These are phyloP conservation scores for Cataglyphis albicans DNA, from an alignment of 2,888 invertebrate species.

Conservation along the genomic window DNA sequence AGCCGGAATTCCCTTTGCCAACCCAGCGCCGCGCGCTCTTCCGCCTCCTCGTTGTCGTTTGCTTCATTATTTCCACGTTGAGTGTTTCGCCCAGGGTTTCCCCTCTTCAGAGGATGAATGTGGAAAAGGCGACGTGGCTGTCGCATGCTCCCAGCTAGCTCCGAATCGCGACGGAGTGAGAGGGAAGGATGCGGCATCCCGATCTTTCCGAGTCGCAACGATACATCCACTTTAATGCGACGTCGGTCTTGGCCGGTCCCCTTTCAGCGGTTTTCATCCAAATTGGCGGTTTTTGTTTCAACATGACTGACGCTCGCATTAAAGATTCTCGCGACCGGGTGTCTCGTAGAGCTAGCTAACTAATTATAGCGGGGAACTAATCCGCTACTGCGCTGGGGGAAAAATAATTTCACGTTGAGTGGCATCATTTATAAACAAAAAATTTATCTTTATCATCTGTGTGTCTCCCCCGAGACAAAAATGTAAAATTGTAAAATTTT, in stretches of 20 bases:
- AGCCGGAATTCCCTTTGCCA: slow-evolving; percentile 52
- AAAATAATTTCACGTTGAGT: slow-evolving; percentile 35
- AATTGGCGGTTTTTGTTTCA: slow-evolving; percentile 75
- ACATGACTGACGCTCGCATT: slow-evolving; percentile 62
- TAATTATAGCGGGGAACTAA: slow-evolving; percentile 64
- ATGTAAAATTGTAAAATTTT: not conserved
- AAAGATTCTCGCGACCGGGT: slow-evolving; percentile 68
- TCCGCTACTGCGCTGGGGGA: slow-evolving; percentile 1
- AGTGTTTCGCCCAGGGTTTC: slow-evolving; percentile 17
- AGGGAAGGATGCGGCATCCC: not conserved
- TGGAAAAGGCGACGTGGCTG: not conserved
- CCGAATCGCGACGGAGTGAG: slow-evolving; percentile 1
- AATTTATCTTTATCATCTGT: slow-evolving; percentile 22
- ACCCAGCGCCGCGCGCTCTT: slow-evolving; percentile 26
- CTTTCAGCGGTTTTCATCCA: slow-evolving; percentile 70
- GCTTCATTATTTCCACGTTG: slow-evolving; percentile 56
- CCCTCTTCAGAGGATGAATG: slow-evolving; percentile 7
- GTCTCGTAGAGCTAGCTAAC: slow-evolving; percentile 46
- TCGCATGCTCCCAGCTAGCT: not conserved
- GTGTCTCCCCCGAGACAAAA: not conserved
- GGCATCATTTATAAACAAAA: not conserved
- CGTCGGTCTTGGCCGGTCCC: slow-evolving; percentile 47
- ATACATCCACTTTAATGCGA: slow-evolving; percentile 67
- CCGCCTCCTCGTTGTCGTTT: slow-evolving; percentile 58
- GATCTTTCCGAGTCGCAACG: slow-evolving; percentile 9